phyloP scores from a whole-genome alignment of 2,797 vertebrate species.

The Chromobotia macracanthus region DNA sequence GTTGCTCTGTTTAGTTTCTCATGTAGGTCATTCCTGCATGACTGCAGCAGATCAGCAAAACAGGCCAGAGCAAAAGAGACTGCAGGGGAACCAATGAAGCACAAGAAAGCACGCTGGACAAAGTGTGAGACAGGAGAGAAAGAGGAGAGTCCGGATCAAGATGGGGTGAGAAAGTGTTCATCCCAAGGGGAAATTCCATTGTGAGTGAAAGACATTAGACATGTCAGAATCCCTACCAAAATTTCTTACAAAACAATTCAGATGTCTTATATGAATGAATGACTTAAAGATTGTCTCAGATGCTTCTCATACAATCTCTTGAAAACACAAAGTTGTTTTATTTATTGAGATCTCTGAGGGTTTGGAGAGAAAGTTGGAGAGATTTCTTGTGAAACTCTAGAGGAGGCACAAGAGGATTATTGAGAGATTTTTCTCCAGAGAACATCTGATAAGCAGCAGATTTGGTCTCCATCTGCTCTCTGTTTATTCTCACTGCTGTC shows the following conservation, averaged over 20 bases:
- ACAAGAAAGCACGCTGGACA: slow-evolving; percentile 36
- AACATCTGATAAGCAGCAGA: too few relatives aligned
- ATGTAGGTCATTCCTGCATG: slow-evolving; percentile 50
- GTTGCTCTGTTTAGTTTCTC: slow-evolving; percentile 25
- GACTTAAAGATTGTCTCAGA: too few relatives aligned
- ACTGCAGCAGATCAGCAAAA: slow-evolving; percentile 34
- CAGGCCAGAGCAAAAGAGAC: slow-evolving; percentile 28
- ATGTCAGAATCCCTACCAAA: background rate
- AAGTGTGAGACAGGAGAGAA: slow-evolving; percentile 10
- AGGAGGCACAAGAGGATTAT: background rate
- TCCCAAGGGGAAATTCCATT: slow-evolving; percentile 26
- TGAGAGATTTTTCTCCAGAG: too few relatives aligned
- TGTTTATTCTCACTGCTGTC: background rate
- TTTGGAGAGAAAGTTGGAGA: background rate
- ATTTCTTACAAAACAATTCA: too few relatives aligned
- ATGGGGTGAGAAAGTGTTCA: background rate
- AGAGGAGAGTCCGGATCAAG: slow-evolving; percentile 9
- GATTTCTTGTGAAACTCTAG: background rate
- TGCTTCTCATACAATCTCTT: background rate
- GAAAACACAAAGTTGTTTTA: too few relatives aligned
- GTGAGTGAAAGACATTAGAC: background rate
- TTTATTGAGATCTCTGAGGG: background rate
- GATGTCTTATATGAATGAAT: too few relatives aligned
- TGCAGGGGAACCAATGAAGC: slow-evolving; percentile 35
- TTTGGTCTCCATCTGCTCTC: too few relatives aligned